A percentile compares a stretch with the other conserved stretches of the same genome.
These are phyloP conservation scores for Dorcus parallelipipedus DNA, from an alignment of 2,888 invertebrate species.

Conservation along the genomic window DNA sequence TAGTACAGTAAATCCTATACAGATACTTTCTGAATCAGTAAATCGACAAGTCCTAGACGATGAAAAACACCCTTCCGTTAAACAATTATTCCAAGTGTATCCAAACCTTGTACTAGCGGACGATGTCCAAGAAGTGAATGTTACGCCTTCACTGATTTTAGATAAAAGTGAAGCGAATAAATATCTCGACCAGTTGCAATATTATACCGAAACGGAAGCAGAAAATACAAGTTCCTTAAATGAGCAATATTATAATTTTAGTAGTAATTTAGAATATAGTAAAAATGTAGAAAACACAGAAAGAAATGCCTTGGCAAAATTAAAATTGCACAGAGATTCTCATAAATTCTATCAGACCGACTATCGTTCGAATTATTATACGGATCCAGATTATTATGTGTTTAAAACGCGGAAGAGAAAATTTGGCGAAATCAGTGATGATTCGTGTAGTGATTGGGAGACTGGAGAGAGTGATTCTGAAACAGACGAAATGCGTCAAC, in stretches of 20 bases:
- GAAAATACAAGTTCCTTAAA: too few relatives aligned
- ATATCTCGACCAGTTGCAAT: too few relatives aligned
- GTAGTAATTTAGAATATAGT: too few relatives aligned
- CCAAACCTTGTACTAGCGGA: constrained; percentile 6
- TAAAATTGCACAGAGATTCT: too few relatives aligned
- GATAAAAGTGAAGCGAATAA: not conserved
- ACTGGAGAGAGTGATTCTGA: constrained; percentile 4
- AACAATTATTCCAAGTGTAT: constrained; percentile 11
- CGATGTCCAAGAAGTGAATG: constrained; percentile 6
- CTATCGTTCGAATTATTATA: not conserved
- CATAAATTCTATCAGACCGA: too few relatives aligned
- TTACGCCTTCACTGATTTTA: constrained; percentile 3
- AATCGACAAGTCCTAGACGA: not conserved
- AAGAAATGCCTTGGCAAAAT: too few relatives aligned
- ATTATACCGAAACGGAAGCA: too few relatives aligned
- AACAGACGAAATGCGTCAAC: not conserved
- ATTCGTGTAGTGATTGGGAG: constrained; percentile 11
- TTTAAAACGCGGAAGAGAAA: constrained; percentile 13
- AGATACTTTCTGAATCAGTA: too few relatives aligned
- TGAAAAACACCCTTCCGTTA: not conserved
- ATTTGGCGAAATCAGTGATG: constrained; percentile 1
- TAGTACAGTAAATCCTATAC: too few relatives aligned
- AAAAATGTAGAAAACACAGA: too few relatives aligned
- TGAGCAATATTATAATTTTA: too few relatives aligned
- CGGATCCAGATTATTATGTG: constrained; percentile 7